Percentiles rank a stretch among this genome's conserved stretches.
phyloP scores from a whole-genome alignment of 2,888 invertebrate genomes.

The Encarsia formosa region DNA sequence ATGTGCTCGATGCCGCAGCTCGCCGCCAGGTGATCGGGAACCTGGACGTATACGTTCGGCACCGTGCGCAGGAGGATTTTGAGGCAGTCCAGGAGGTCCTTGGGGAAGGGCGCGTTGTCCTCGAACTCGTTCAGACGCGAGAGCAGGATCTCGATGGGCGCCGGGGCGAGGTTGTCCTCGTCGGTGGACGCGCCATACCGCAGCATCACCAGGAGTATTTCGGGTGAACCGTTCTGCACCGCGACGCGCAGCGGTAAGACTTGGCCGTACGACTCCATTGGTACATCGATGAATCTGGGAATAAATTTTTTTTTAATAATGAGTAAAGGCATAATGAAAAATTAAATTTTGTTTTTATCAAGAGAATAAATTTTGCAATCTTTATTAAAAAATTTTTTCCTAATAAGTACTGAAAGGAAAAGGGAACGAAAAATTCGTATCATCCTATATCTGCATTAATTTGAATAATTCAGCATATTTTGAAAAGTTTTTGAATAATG shows the following conservation, averaged over 20 bases:
- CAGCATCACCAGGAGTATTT: conserved; percentile 70
- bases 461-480: too few relatives aligned
- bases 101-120: conserved; percentile 55
- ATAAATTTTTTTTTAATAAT: too few relatives aligned
- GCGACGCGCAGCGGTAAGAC: conserved; percentile 71
- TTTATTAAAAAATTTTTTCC: too few relatives aligned
- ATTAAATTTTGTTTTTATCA: too few relatives aligned
- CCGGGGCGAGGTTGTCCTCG: conserved; percentile 58
- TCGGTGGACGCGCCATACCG: conserved; percentile 55
- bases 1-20: conserved; percentile 40
- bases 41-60: conserved; percentile 53
- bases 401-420: too few relatives aligned
- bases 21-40: conserved; percentile 42
- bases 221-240: conserved; percentile 69
- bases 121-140: conserved; percentile 62
- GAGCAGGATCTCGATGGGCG: conserved; percentile 63
- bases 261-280: conserved; percentile 76
- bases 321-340: too few relatives aligned
- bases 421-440: too few relatives aligned
- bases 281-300: conserved; percentile 74
- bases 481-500: too few relatives aligned
- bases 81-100: conserved; percentile 67
- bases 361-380: too few relatives aligned
- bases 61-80: conserved; percentile 65
- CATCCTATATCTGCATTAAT: too few relatives aligned